A percentile compares a stretch with the other conserved stretches of the same genome.
phyloP scores from a whole-genome alignment of 2,888 invertebrate genomes.

The Microctonus hyperodae region DNA sequence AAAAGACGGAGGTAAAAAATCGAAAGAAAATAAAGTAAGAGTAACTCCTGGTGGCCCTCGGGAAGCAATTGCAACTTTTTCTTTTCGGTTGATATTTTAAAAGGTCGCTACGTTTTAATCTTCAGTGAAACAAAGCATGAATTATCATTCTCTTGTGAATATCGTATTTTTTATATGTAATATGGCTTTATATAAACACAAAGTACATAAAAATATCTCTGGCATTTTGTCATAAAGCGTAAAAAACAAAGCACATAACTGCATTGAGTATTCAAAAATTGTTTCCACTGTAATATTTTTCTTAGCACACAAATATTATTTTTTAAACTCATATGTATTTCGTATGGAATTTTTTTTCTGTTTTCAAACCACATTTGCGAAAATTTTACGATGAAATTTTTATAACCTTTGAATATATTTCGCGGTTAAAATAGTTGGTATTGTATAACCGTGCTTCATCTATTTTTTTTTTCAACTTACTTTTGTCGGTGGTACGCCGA shows the following conservation, averaged over 20 bases:
- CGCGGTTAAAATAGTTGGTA: background rate
- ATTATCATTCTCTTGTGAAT: constrained; percentile 18
- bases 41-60: background rate
- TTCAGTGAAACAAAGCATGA: constrained; percentile 26
- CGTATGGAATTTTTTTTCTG: background rate
- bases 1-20: background rate
- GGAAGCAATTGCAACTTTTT: constrained; percentile 21
- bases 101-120: constrained; percentile 22
- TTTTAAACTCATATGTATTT: background rate
- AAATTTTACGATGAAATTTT: background rate
- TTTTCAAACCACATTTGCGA: background rate
- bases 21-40: constrained; percentile 1
- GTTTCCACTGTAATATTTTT: constrained; percentile 3
- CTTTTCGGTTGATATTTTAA: background rate
- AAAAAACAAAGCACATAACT: background rate
- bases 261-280: background rate
- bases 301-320: background rate
- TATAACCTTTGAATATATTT: background rate
- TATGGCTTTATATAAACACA: constrained; percentile 7
- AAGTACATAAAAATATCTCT: background rate
- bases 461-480: background rate
- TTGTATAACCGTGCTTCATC: constrained; percentile 5
- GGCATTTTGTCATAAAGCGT: constrained; percentile 9
- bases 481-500: constrained; percentile 29
- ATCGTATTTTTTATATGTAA: too few relatives aligned